phyloP scores from a whole-genome alignment of 2,797 vertebrate species.

The Bradypodion ventrale region DNA sequence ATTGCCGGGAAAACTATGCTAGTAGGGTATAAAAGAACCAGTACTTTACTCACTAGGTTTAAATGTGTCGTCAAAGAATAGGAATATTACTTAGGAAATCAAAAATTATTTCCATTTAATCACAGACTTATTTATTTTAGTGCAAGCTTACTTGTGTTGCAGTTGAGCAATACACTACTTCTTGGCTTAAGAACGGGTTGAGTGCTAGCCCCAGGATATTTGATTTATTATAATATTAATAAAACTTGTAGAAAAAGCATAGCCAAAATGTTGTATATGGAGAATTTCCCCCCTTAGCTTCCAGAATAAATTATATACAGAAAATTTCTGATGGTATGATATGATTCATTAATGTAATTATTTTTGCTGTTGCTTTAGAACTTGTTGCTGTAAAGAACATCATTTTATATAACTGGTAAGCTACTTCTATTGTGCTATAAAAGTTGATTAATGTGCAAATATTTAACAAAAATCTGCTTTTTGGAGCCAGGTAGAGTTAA shows the following conservation, averaged over 20 bases:
- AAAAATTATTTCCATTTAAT: slow-evolving; percentile 8
- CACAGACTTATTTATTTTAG: slow-evolving; percentile 33
- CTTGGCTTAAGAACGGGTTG: slow-evolving; percentile 15
- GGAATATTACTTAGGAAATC: neutral
- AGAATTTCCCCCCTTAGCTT: neutral
- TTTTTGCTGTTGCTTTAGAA: neutral
- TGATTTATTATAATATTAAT: slow-evolving; percentile 3
- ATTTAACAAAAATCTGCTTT: slow-evolving; percentile 17
- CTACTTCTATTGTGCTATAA: slow-evolving; percentile 19
- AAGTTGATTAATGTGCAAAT: slow-evolving; percentile 5
- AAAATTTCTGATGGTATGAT: neutral
- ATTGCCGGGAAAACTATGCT: too few species aligned
- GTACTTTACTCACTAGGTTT: neutral
- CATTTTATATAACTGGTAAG: slow-evolving; percentile 8
- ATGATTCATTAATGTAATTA: slow-evolving; percentile 21
- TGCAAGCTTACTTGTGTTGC: neutral
- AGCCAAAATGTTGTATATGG: neutral
- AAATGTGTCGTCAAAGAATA: neutral
- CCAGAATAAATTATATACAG: neutral
- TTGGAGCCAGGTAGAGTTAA: neutral
- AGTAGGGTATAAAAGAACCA: neutral
- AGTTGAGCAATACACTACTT: neutral
- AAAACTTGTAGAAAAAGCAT: neutral
- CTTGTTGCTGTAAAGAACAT: slow-evolving; percentile 16
- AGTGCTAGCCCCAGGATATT: neutral